A percentile compares a stretch with the other conserved stretches of the same genome.
phyloP scores from a whole-genome alignment of 1,140 invertebrate species.

The Teleogryllus occipitalis region DNA sequence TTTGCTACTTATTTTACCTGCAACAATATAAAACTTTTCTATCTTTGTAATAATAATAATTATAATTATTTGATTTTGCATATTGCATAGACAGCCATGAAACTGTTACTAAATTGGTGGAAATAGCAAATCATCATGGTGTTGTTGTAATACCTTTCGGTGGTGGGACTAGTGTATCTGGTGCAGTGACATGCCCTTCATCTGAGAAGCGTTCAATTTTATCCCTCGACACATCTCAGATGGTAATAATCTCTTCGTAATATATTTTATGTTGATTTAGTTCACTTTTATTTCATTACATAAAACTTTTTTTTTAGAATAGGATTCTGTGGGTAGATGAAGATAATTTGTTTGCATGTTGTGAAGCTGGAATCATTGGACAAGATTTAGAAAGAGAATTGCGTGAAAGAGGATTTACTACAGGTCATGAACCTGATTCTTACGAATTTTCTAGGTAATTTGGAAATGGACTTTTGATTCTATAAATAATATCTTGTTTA shows the following conservation, averaged over 20 bases:
- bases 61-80: background rate
- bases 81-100: slow-evolving; percentile 54
- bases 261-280: slow-evolving; percentile 9
- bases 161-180: slow-evolving; percentile 92
- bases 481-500: background rate
- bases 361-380: slow-evolving; percentile 87
- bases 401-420: slow-evolving; percentile 59
- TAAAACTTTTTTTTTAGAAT: slow-evolving; percentile 42
- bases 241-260: slow-evolving; percentile 46
- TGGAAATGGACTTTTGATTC: background rate
- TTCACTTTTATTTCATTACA: background rate
- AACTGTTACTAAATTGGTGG: slow-evolving; percentile 73
- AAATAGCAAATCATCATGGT: slow-evolving; percentile 61
- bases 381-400: slow-evolving; percentile 83
- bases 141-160: slow-evolving; percentile 92
- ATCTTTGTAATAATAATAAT: too few relatives aligned
- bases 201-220: slow-evolving; percentile 77
- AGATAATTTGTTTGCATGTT: slow-evolving; percentile 75
- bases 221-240: slow-evolving; percentile 88
- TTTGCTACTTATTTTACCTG: too few relatives aligned
- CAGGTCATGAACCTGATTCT: slow-evolving; percentile 94
- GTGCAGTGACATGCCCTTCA: slow-evolving; percentile 76
- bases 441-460: slow-evolving; percentile 82
- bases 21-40: too few relatives aligned
- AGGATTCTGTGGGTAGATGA: slow-evolving; percentile 89